Evolutionary conservation across 2,113 vertebrate genomes (phyloP).

Genomic region (Saccopteryx leptura): DNA sequence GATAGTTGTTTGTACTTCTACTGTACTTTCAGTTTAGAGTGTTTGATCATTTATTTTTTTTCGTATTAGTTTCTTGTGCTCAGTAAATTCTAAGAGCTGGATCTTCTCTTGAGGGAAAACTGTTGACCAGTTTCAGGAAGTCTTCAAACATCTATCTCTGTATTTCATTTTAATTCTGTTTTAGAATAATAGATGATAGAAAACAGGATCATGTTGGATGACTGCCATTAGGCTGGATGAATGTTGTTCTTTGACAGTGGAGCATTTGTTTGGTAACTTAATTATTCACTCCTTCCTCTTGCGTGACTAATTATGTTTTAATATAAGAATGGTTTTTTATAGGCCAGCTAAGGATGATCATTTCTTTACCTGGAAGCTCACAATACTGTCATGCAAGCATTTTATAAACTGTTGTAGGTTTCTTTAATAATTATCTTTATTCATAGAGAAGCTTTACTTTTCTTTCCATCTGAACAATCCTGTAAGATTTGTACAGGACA

Average conservation of each 20-base stretch:
- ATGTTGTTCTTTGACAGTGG: background rate
- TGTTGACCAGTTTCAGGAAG: background rate
- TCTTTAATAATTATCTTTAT: background rate
- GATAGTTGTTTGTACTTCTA: background rate
- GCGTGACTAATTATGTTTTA: slow-evolving; percentile 33
- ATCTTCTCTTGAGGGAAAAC: background rate
- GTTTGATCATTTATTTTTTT: background rate
- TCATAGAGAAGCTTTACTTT: background rate
- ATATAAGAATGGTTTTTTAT: slow-evolving; percentile 2
- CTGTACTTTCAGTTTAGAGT: slow-evolving; percentile 16
- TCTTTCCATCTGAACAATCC: background rate
- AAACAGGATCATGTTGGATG: background rate
- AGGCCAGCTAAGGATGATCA: background rate
- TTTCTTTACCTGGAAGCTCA: background rate
- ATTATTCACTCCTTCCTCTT: slow-evolving; percentile 32
- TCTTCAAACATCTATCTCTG: slow-evolving; percentile 16
- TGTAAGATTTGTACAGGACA: background rate
- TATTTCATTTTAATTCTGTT: slow-evolving; percentile 27
- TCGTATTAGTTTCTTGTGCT: background rate
- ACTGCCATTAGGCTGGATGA: background rate
- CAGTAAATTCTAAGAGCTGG: background rate
- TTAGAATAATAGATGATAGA: slow-evolving; percentile 30
- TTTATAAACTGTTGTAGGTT: background rate
- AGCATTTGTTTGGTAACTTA: slow-evolving; percentile 34
- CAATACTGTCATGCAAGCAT: background rate